Evolutionary conservation across 2,797 vertebrate species (phyloP), one percentile per base, ranked within the genome.

Genomic region (Austrolebias charrua): DNA sequence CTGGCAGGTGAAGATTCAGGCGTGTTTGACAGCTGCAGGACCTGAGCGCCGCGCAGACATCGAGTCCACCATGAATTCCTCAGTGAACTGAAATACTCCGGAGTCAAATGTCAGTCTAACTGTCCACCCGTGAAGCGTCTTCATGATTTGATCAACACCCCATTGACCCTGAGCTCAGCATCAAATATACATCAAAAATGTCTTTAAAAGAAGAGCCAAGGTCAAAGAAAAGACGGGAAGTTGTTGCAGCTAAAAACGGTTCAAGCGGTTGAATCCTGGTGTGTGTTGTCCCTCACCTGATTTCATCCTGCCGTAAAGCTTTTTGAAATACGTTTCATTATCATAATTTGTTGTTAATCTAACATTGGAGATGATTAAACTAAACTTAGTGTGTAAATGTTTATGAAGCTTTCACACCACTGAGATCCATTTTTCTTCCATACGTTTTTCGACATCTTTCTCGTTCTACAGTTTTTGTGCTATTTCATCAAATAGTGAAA

Each of bases 121-220:
- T 51, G 59, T 56, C 55, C n/a, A 24, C 50, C 59, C 51, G 20
- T 31, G 49, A 51, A 61, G 59, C n/a, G n/a, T 51, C 35, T 24
- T 9, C 42, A n/a, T 29, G 43, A 61, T n/a, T 61, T 48, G 59
- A 48, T 51, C 59, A 51, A 18, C 42, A 31, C 19, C 31, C 48
- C 38, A 51, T 42, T 29, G 44, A 61, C 33, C 20, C 59, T 20
- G 38, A 42, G 48, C 59, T 42, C 35, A 61, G 47, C 59, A 43
- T 50, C 20, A 51, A 43, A 43, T 43, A 43, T 44, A 31, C 6
- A 20, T n/a, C 10, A 51, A n/a, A 20, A 44, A 51, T 29, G 6
- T 0, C 28, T 18, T 29, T 56, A 16, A 10, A 28, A 40, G 43
- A 61, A 44, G 59, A 44, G 31, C 9, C 24, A 61, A 61, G 59